These are phyloP conservation scores for Tribolium madens DNA, from an alignment of 1,140 invertebrate genomes.

Conservation along the genomic window DNA sequence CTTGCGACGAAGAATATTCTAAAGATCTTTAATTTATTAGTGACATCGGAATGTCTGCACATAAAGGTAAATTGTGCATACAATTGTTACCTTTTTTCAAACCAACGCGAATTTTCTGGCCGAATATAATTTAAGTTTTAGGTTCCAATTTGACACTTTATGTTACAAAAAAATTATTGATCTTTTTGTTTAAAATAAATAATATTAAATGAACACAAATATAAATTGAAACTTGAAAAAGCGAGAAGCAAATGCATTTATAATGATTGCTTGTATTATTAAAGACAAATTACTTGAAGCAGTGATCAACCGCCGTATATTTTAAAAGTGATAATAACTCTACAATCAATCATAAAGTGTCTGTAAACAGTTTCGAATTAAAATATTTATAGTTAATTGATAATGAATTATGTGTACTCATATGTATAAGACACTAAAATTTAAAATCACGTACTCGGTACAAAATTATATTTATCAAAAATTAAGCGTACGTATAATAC, in stretches of 20 bases:
- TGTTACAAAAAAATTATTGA: too few species aligned
- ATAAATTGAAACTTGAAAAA: neutral
- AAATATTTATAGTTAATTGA: neutral
- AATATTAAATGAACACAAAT: neutral
- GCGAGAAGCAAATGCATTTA: neutral
- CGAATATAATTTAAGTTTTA: too few species aligned
- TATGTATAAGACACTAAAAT: too few species aligned
- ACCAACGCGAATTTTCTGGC: too few species aligned
- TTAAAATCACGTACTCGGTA: neutral
- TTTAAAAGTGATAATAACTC: neutral
- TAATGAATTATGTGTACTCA: neutral
- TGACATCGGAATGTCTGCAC: neutral
- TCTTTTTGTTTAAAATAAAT: neutral
- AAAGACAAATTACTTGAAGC: neutral
- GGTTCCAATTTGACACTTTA: too few species aligned
- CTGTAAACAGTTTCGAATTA: neutral
- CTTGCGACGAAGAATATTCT: neutral
- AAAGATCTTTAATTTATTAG: neutral
- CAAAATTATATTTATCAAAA: too few species aligned
- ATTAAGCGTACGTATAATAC: too few species aligned
- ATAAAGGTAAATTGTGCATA: neutral
- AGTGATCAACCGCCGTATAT: neutral
- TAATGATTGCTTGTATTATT: neutral
- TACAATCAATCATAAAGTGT: neutral
- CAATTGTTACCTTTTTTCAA: neutral